Evolutionary conservation across 2,113 vertebrate genomes (phyloP), one percentile per base, ranked within the genome.

Genomic region (Semicossyphus pulcher): DNA sequence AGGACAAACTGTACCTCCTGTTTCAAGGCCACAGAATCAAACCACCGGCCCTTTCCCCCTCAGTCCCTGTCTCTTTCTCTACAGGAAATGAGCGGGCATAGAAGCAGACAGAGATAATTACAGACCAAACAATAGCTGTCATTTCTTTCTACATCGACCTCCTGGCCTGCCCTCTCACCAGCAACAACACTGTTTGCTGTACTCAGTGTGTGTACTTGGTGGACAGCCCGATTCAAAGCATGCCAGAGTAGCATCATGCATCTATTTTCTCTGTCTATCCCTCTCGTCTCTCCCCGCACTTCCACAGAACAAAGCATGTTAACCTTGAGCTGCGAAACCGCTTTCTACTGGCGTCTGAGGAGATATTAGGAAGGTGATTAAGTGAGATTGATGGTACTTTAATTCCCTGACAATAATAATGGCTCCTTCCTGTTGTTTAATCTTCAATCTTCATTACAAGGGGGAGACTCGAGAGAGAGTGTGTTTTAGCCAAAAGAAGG

Each of bases 361-460:
- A 88, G 89, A 90, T 90, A 91, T 90, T 92, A 92, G 72, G 78
- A 78, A 42, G 78, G 85, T 83, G 88, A 92, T 92, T 91, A 91
- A 92, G 86, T 92, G 86, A 92, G 91, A 92, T 91, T 89, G 89
- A 92, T 92, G 82, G 83, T 69, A 49, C 81, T 91, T 91, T 89
- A 91, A 92, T 90, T 91, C 90, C 79, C 86, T 56, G 82, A 89
- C 84, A 92, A 91, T 91, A 88, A 91, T 90, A 90, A 89, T 86
- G 84, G 76, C 90, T 86, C 83, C 65, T 88, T 82, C 58, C 84
- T 89, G 87, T 91, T 91, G 89, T 89, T 91, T 90, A 85, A 92
- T 92, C 89, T 91, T 91, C 91, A 90, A 90, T 92, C 88, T 89
- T 91, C 89, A 91, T 91, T 89, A 87, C 61, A 65, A 65, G 60